phyloP scores from a whole-genome alignment of 2,797 vertebrate genomes.

The Molossus alvarezi region DNA sequence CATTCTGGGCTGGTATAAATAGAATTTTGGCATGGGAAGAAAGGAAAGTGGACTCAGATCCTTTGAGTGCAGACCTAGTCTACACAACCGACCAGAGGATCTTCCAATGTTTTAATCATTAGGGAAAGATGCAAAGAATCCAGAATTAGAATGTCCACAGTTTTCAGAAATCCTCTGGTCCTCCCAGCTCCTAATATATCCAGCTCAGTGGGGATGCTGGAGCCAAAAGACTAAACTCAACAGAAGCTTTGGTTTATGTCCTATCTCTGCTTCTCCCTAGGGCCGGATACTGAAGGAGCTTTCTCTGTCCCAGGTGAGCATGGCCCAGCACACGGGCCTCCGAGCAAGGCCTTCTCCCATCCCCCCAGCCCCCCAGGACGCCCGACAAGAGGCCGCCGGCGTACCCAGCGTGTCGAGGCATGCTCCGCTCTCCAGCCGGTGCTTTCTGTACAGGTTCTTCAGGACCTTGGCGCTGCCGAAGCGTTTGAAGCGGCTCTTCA shows the following conservation, averaged over 20 bases:
- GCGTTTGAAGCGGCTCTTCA: slow-evolving; percentile 98
- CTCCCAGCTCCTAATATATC: not conserved
- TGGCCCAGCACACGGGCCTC: not conserved
- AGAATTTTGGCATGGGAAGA: not conserved
- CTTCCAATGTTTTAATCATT: not conserved
- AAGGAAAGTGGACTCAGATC: no score
- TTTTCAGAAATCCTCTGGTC: not conserved
- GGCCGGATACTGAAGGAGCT: not conserved
- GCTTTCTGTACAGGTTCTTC: slow-evolving; percentile 97
- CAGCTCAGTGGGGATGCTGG: not conserved
- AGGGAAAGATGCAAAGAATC: not conserved
- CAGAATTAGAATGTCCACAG: not conserved
- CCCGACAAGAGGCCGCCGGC: not conserved
- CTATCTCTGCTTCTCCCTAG: not conserved
- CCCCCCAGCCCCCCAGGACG: not conserved
- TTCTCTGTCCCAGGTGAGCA: not conserved
- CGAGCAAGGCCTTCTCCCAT: not conserved
- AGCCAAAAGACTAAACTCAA: not conserved
- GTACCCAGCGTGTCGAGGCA: slow-evolving; percentile 94
- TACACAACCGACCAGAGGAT: not conserved
- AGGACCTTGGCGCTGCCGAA: slow-evolving; percentile 99
- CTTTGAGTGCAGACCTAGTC: fast-evolving
- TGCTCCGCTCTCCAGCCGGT: slow-evolving; percentile 94
- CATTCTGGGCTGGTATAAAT: not conserved
- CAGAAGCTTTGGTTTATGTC: not conserved